These are phyloP conservation scores for Zenarchopterus dispar DNA, from an alignment of 2,797 vertebrate species.

Conservation along the genomic window DNA sequence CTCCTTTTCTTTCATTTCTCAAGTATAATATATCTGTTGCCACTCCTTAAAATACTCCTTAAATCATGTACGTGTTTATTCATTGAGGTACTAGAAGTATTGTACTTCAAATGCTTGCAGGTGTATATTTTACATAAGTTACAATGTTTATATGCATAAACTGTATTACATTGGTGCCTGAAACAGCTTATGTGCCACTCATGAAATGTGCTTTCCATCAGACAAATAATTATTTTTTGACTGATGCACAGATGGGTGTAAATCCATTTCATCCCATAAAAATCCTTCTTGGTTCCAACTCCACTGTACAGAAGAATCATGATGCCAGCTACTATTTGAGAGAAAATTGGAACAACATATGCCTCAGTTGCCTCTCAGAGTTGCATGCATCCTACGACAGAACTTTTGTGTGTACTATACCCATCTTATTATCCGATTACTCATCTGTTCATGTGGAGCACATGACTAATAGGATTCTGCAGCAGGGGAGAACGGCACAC, in stretches of 20 bases:
- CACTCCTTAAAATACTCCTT: neutral
- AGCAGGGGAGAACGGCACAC: slow-evolving; percentile 9
- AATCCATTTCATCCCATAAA: slow-evolving; percentile 57
- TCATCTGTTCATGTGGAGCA: slow-evolving; percentile 45
- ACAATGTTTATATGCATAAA: too few relatives aligned
- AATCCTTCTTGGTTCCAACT: slow-evolving; percentile 31
- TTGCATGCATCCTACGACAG: slow-evolving; percentile 32
- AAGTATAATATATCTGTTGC: neutral
- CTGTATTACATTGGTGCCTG: neutral
- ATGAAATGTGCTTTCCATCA: slow-evolving; percentile 26
- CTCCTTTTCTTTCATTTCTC: slow-evolving; percentile 23
- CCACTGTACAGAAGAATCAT: slow-evolving; percentile 39
- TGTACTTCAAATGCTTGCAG: neutral
- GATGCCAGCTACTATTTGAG: slow-evolving; percentile 46
- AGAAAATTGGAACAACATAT: slow-evolving; percentile 33
- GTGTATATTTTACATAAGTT: neutral
- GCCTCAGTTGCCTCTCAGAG: slow-evolving; percentile 26
- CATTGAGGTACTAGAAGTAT: neutral
- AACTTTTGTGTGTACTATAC: slow-evolving; percentile 28
- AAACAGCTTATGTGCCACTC: slow-evolving; percentile 13
- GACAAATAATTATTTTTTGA: slow-evolving; percentile 42
- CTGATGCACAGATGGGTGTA: slow-evolving; percentile 55
- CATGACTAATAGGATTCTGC: slow-evolving; percentile 45
- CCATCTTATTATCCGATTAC: slow-evolving; percentile 40
- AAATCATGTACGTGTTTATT: neutral